Evolutionary conservation across 2,797 vertebrate genomes (phyloP).

Genomic region (Ptychadena robeensis): DNA sequence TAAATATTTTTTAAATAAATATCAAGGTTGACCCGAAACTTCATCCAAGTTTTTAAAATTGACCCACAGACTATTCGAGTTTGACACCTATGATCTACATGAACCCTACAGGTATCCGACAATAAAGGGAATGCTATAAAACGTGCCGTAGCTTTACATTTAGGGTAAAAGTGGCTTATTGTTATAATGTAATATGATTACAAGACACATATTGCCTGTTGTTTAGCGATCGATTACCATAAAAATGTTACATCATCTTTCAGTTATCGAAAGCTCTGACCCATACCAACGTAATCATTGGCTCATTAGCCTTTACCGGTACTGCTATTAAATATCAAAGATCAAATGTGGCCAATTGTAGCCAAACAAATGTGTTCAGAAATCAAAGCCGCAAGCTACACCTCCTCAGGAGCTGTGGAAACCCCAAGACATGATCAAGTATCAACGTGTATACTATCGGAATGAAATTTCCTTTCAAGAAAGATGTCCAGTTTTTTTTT

Average conservation of each 20-base stretch:
- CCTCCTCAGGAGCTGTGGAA: constrained; percentile 2
- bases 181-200: too few species aligned
- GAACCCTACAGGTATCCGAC: background rate
- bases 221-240: too few species aligned
- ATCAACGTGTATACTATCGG: background rate
- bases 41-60: too few species aligned
- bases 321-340: background rate
- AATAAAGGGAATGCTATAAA: background rate
- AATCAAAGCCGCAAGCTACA: background rate
- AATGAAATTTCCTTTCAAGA: background rate
- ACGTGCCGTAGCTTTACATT: background rate
- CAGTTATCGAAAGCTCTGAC: background rate
- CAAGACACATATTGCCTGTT: background rate
- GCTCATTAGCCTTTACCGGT: background rate
- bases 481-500: background rate
- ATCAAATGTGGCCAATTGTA: background rate
- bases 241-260: background rate
- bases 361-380: background rate
- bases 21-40: too few species aligned
- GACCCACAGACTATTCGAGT: too few species aligned
- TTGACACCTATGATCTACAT: too few species aligned
- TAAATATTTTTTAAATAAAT: too few species aligned
- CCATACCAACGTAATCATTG: background rate
- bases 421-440: background rate
- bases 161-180: background rate